Conservation (phyloP, 2,888 invertebrate genomes). For the Coleophora deauratella region DNA sequence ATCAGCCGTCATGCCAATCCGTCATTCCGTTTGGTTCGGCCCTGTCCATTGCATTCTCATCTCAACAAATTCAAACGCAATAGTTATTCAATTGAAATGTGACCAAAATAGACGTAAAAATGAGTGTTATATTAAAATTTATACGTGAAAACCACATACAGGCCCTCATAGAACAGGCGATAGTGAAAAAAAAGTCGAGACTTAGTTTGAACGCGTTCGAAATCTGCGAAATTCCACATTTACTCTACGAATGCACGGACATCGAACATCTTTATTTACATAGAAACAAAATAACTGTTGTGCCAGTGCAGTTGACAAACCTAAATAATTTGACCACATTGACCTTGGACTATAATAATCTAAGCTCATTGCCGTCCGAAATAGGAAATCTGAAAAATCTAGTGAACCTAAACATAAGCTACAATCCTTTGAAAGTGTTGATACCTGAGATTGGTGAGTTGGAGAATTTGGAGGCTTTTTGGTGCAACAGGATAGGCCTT, state of each 20-base stretch:
- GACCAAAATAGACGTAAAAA: constrained; percentile 51
- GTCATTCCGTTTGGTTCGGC: constrained; percentile 7
- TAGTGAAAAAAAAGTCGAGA: constrained; percentile 71
- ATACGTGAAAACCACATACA: constrained; percentile 79
- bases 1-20: constrained; percentile 15
- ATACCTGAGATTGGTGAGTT: constrained; percentile 76
- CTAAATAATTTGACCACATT: constrained; percentile 75
- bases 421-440: constrained; percentile 75
- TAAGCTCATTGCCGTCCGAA: constrained; percentile 74
- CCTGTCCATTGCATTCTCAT: too few relatives aligned
- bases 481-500: constrained; percentile 77
- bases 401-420: constrained; percentile 78
- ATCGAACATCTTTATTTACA: constrained; percentile 77
- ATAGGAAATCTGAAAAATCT: constrained; percentile 74
- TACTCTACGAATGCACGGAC: constrained; percentile 71
- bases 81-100: constrained; percentile 41
- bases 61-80: constrained; percentile 56
- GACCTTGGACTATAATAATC: constrained; percentile 78
- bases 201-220: constrained; percentile 78
- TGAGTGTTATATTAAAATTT: constrained; percentile 80
- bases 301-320: constrained; percentile 63
- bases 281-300: constrained; percentile 73
- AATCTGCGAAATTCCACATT: constrained; percentile 74
- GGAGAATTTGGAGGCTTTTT: constrained; percentile 76
- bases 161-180: constrained; percentile 78